Percentiles rank a stretch among this genome's conserved stretches.
Conservation (phyloP, 2,797 vertebrate genomes). For the Microctenopoma stevenorrisi region DNA sequence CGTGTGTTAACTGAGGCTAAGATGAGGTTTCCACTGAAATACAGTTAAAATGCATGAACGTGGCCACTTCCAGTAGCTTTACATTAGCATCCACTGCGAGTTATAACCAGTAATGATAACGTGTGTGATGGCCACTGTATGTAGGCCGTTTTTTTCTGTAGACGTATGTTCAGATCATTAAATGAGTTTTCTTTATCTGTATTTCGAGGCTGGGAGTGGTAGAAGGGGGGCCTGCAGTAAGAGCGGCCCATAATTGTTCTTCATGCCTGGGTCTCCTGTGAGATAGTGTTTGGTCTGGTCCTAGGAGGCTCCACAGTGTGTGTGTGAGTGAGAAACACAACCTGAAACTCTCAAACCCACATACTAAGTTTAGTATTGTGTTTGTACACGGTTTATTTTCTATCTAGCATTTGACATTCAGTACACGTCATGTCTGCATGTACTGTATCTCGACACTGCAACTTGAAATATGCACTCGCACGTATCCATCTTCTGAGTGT, state of each 20-base stretch:
- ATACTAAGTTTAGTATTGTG: too few species aligned
- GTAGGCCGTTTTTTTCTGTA: too few species aligned
- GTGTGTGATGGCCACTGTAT: too few species aligned
- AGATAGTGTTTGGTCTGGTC: constrained; percentile 29
- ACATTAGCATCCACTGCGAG: too few species aligned
- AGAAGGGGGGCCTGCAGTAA: constrained; percentile 48
- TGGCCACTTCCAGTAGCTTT: too few species aligned
- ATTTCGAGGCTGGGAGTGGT: constrained; percentile 23
- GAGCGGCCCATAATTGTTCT: constrained; percentile 69
- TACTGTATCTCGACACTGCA: neutral
- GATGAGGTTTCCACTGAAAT: too few species aligned
- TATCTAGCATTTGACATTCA: neutral
- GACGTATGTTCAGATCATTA: too few species aligned
- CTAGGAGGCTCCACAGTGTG: constrained; percentile 18
- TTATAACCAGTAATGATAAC: too few species aligned
- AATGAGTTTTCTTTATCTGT: too few species aligned
- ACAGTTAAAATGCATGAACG: too few species aligned
- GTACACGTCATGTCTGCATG: neutral
- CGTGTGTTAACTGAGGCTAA: too few species aligned
- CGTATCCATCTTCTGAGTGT: neutral
- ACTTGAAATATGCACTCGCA: neutral
- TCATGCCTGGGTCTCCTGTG: constrained; percentile 53
- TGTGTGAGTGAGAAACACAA: constrained; percentile 21
- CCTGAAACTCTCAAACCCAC: constrained; percentile 8
- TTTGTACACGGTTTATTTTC: too few species aligned